Evolutionary conservation across 2,888 invertebrate genomes (phyloP), one percentile per base, ranked within the genome.

Genomic region (Syrista parreyssii): DNA sequence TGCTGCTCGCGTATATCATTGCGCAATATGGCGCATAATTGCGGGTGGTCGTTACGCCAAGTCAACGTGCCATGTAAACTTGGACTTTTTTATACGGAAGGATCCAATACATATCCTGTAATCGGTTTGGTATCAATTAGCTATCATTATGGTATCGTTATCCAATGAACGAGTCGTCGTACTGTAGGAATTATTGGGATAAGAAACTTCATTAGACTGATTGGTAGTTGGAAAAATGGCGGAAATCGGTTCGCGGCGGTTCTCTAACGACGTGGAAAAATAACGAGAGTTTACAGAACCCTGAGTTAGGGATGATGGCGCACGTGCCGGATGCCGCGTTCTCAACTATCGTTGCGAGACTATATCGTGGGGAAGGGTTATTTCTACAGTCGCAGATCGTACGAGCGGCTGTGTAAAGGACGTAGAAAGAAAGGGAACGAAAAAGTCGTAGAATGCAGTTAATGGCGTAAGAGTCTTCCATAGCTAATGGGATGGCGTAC

Each of bases 51-150:
- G 86, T 87, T 86, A 85, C 82, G 83, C 83, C 82, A 79, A 84
- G 80, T 85, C 85, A 89, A 87, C 87, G 87, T 82, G 82, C 85
- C 88, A 86, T 88, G 86, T 88, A 89, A 89, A 88, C 84, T 86
- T 84, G 79, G 84, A 84, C 86, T 88, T 88, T 89, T 88, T 87
- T 71, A 11, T 71, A 71, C 4, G 3, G 31, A 30, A 32, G 32
- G 71, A 71, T 32, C 31, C 12, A 32, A 71, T 31, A 71, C 31
- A 2, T 6, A 32, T 31, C 2, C 71, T 23, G 55, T 55, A 55
- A 55, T 55, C 55, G 55, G 55, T 55, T 23, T 23, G 55, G 23
- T 55, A 55, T 55, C 55, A 55, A 55, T 55, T 55, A 23, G 55
- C 55, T 55, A 55, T 55, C 23, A 55, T 55, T 55, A 55, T 55